Evolutionary conservation across 2,797 vertebrate species (phyloP).

Genomic region (Setipinna tenuifilis): DNA sequence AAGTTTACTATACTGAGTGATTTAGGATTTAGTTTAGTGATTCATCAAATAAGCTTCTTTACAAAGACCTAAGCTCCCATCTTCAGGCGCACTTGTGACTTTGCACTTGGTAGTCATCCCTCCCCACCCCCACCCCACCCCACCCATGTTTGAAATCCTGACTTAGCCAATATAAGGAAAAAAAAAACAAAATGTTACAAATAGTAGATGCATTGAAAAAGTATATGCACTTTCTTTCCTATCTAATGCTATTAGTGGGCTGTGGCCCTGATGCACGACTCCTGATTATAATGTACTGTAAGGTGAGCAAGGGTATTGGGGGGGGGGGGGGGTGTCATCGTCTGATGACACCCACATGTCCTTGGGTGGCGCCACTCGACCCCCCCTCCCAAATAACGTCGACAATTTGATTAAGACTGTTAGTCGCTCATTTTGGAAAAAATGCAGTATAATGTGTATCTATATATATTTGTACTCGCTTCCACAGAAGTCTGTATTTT

Average conservation of each 20-base stretch:
- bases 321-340: constrained; percentile 32
- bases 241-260: background rate
- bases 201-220: constrained; percentile 15
- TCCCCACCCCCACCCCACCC: background rate
- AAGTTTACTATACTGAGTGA: background rate
- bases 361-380: constrained; percentile 66
- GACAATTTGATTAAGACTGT: constrained; percentile 65
- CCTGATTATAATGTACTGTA: constrained; percentile 30
- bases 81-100: background rate
- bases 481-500: constrained; percentile 68
- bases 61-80: background rate
- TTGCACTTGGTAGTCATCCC: background rate
- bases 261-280: constrained; percentile 26
- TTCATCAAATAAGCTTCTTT: background rate
- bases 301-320: constrained; percentile 27
- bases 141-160: background rate
- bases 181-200: constrained; percentile 1
- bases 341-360: constrained; percentile 54
- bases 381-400: constrained; percentile 44
- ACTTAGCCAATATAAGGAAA: constrained; percentile 11
- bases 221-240: constrained; percentile 45
- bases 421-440: constrained; percentile 62
- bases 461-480: constrained; percentile 72
- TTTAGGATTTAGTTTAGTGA: constrained; percentile 1
- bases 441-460: constrained; percentile 70